phyloP scores from a whole-genome alignment of 2,113 vertebrate genomes.

The Chaetops frenatus region DNA sequence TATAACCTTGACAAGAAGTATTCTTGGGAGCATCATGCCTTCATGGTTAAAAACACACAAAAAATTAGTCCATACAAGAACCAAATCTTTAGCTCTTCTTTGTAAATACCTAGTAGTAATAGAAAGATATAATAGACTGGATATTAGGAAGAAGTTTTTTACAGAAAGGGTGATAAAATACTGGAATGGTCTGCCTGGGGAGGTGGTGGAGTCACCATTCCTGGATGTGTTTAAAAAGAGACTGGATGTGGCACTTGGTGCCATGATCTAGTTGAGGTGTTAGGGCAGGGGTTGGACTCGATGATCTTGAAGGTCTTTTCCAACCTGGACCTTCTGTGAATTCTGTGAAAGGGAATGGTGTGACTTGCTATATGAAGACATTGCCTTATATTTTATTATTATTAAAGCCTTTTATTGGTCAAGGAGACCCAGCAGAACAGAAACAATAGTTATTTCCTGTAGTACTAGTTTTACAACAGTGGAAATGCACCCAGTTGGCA shows the following conservation, averaged over 20 bases:
- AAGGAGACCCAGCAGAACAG: not conserved
- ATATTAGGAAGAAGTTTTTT: too few relatives aligned
- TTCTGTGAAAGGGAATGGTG: not conserved
- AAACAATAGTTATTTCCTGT: not conserved
- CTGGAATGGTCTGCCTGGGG: too few relatives aligned
- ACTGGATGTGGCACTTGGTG: too few relatives aligned
- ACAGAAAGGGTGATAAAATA: too few relatives aligned
- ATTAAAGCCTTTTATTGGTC: not conserved
- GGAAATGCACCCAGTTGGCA: not conserved
- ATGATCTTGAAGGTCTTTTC: too few relatives aligned
- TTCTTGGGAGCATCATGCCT: not conserved
- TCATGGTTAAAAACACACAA: not conserved
- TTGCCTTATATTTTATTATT: not conserved
- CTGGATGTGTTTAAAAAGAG: too few relatives aligned
- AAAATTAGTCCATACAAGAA: not conserved
- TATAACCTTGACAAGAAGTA: not conserved
- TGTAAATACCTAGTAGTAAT: not conserved
- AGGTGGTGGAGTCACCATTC: too few relatives aligned
- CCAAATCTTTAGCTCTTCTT: not conserved
- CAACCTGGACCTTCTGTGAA: too few relatives aligned
- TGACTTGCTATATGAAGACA: not conserved
- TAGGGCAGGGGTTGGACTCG: too few relatives aligned
- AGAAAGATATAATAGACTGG: too few relatives aligned
- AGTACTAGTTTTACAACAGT: not conserved
- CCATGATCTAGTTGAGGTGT: too few relatives aligned